Base-by-base conservation (phyloP, 2,113 vertebrate genomes). In the Xenotilapia caudafasciata region DNA sequence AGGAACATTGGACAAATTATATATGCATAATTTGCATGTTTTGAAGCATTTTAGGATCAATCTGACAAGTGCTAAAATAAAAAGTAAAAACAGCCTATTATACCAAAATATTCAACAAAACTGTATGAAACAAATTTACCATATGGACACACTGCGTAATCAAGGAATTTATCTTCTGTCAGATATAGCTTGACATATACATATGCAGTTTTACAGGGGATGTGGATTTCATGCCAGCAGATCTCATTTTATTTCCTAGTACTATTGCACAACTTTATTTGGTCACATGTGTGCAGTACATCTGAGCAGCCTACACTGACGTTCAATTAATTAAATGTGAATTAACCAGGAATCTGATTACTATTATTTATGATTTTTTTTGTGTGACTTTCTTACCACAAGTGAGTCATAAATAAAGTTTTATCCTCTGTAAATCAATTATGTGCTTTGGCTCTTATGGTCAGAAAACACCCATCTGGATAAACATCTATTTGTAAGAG, bases 391-490 rank as follows among this genome's bases (percentile, higher is more conserved):
- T 28, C 23, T 28, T 28, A 17, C 15, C 26, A 75, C 23, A 31
- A 77, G 15, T 47, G 23, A 47, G 21, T 75, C 4, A 47, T 75
- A 28, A 49, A 75, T 75, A 47, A 75, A 77, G 42, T 75, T 49
- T 47, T 19, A 31, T 49, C 9, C 70, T 75, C 42, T 3, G 42
- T 77, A 10, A 77, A 49, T 49, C 26, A 49, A 19, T 13, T 31
- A 8, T 28, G 23, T 31, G 45, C 70, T n/a, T 31, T 79, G 80
- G 17, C 33, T 42, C 23, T 84, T 3, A 4, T 58, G 83, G 75
- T 84, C 83, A 79, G 68, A 91, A 88, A 93, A 91, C 73, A 86
- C 40, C 89, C 93, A 94, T 94, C 92, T 95, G 93, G 82, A 88
- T 56, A 89, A 95, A 95, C 90, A 93, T 70, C 33, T 56, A 75